Evolutionary conservation across 1,140 invertebrate genomes (phyloP).

Genomic region (Phthorimaea operculella): DNA sequence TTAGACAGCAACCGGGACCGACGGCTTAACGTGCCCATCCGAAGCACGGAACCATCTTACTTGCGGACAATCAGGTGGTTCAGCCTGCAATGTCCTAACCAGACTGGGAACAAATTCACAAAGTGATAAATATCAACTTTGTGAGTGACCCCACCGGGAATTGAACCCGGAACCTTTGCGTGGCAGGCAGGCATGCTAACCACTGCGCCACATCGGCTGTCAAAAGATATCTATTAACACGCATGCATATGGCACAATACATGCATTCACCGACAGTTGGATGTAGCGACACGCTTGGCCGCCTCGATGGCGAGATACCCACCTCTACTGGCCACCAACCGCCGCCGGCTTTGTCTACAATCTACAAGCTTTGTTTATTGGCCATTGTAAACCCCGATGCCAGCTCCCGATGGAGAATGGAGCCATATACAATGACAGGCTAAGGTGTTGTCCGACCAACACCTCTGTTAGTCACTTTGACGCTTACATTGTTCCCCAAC

Average conservation of each 20-base stretch:
- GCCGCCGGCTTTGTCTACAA: conserved; percentile 46
- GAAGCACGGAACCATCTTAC: too few species aligned
- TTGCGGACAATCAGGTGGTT: too few species aligned
- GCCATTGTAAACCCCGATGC: conserved; percentile 44
- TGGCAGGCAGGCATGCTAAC: too few species aligned
- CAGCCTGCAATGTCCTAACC: too few species aligned
- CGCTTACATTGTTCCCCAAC: conserved; percentile 12
- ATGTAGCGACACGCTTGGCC: conserved; percentile 42
- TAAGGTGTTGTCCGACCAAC: conserved; percentile 14
- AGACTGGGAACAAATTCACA: too few species aligned
- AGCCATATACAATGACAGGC: conserved; percentile 36
- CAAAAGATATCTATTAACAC: conserved; percentile 21
- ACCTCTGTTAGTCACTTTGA: conserved; percentile 16
- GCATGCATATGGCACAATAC: conserved; percentile 41
- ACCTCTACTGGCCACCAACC: conserved; percentile 16
- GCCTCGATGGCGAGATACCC: conserved; percentile 47
- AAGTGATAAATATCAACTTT: too few species aligned
- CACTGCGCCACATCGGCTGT: too few species aligned
- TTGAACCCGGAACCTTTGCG: too few species aligned
- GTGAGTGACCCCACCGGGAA: too few species aligned
- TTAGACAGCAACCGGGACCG: too few species aligned
- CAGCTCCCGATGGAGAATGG: conserved; percentile 37
- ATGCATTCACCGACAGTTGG: conserved; percentile 47
- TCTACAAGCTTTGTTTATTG: conserved; percentile 54
- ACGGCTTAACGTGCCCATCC: too few species aligned